Base-by-base conservation (phyloP, 2,888 invertebrate species). In the Cataglyphis cursor region DNA sequence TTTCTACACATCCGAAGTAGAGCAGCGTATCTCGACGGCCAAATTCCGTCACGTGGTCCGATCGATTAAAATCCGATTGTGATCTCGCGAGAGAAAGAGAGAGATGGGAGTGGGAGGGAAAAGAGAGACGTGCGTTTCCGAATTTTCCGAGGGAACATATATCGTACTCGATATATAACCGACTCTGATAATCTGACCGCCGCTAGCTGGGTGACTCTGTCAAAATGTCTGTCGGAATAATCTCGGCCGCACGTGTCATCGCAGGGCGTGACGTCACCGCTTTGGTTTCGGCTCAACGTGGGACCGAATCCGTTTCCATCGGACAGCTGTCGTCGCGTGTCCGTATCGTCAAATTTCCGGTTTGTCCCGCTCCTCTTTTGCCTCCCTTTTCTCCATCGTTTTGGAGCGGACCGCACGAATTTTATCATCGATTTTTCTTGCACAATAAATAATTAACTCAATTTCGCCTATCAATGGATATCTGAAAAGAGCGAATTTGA, bases 231-330 rank as follows among this genome's bases (percentile, higher is more conserved):
- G 57, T 83, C 80, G 54, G 65, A 72, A 81, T 66, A 81, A 83
- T 83, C 66, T 83, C 80, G 51, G 73, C 74, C 81, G 73, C 74
- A 73, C 68, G 73, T 70, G 72, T 81, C 83, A 73, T 70, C 65
- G 74, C 74, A n/a, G 21, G 18, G 31, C 65, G 64, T 62, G 18
- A 64, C 81, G 64, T 18, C 24, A 24, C 44, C 73, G 65, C 51
- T 83, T 59, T 72, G 75, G 82, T 65, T 82, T 82, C 51, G 31
- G 59, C 35, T 24, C 51, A 68, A 59, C 81, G 15, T 57, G 44
- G 18, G 44, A 12, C 54, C 54, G 76, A 82, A 82, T 82, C 83
- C 72, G 73, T 81, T 73, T 76, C 64, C 73, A 72, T 81, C 72
- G 73, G 66, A 28, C 81, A 73, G 72, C 64, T 81, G 81, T 83